Conservation (phyloP, 64 coral and sea anemone genomes). For the Acropora yongei region DNA sequence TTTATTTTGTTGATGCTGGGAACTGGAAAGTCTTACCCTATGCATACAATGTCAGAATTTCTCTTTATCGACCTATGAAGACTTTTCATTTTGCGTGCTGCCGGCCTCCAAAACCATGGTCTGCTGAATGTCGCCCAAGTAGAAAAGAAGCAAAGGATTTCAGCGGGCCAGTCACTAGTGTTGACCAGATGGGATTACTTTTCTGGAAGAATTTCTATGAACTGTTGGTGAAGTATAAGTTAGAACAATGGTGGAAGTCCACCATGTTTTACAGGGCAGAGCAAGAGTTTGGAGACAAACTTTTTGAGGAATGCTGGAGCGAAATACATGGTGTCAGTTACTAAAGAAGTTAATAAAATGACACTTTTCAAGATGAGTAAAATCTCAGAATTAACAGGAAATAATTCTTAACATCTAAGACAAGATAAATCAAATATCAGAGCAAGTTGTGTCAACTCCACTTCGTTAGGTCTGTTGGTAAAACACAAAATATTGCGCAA, state of each 20-base stretch:
- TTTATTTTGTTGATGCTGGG: conserved; percentile 50
- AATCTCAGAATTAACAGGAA: too few relatives aligned
- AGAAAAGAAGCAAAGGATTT: conserved; percentile 73
- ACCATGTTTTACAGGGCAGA: conserved; percentile 63
- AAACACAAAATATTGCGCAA: too few relatives aligned
- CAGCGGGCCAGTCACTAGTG: conserved; percentile 40
- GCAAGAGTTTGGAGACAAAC: conserved; percentile 63
- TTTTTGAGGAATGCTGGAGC: conserved; percentile 54
- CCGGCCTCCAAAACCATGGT: conserved; percentile 81
- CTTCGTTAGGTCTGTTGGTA: too few relatives aligned
- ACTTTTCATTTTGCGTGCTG: conserved; percentile 95
- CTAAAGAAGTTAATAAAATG: not conserved
- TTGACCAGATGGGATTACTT: conserved; percentile 52
- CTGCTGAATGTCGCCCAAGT: conserved; percentile 61
- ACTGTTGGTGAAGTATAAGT: conserved; percentile 57
- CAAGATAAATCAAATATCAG: too few relatives aligned
- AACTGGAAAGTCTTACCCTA: conserved; percentile 73
- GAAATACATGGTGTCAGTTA: not conserved
- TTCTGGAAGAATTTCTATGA: conserved; percentile 90
- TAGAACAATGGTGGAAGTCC: conserved; percentile 81
- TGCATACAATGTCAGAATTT: conserved; percentile 83
- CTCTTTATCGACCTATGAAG: conserved; percentile 77
- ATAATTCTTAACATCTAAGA: too few relatives aligned
- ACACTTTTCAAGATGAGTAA: too few relatives aligned
- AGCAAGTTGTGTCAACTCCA: too few relatives aligned